These are phyloP conservation scores for Sandelia bainsii DNA, from an alignment of 2,797 vertebrate genomes.

Conservation along the genomic window DNA sequence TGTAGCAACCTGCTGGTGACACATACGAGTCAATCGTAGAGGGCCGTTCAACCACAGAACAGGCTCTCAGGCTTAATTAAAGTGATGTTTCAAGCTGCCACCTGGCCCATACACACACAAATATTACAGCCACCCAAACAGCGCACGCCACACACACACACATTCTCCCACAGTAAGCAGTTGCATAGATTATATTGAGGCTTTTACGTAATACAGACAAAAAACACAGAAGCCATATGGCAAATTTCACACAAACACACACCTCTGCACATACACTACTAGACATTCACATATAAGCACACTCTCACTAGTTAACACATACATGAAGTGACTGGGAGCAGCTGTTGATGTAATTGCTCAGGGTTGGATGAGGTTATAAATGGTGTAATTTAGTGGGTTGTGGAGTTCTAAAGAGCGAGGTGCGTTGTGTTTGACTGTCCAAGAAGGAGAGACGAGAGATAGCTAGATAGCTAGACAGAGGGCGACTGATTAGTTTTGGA, in stretches of 20 bases:
- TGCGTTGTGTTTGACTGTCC: constrained; percentile 14
- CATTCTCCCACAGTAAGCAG: neutral
- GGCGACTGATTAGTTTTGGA: constrained; percentile 45
- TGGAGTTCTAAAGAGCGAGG: constrained; percentile 9
- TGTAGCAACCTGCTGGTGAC: constrained; percentile 42
- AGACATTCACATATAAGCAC: constrained; percentile 2
- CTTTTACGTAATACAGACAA: constrained; percentile 6
- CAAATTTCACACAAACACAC: neutral
- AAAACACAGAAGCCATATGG: constrained; percentile 31
- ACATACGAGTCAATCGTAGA: constrained; percentile 64
- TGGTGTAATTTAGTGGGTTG: constrained; percentile 46
- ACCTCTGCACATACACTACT: neutral
- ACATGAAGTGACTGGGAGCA: constrained; percentile 53
- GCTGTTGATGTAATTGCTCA: constrained; percentile 61
- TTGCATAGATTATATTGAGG: constrained; percentile 11
- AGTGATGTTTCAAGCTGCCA: constrained; percentile 73
- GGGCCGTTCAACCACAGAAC: constrained; percentile 36
- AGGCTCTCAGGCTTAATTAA: constrained; percentile 62
- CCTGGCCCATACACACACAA: constrained; percentile 41
- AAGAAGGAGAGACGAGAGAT: neutral
- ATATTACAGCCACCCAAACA: constrained; percentile 21
- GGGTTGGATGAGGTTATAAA: constrained; percentile 60
- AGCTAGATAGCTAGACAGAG: neutral
- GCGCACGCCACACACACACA: neutral
- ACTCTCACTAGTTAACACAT: constrained; percentile 4